Base-by-base conservation (phyloP, 2,797 vertebrate genomes). In the Sciurus vulgaris region DNA sequence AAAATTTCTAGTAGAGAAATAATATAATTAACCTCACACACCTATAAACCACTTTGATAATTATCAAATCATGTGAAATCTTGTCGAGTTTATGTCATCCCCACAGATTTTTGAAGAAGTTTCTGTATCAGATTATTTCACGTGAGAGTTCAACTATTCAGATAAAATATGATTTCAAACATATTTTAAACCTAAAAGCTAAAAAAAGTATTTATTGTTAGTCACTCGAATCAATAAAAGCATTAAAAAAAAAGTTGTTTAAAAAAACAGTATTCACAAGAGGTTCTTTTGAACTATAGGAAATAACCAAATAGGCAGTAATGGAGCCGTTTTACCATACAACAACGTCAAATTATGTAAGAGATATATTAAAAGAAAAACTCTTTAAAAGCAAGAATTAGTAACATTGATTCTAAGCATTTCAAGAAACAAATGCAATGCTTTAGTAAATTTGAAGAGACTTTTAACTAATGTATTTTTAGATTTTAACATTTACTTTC, bases 401-500 rank as follows among this genome's bases (percentile, higher is more conserved):
- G 51, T 28, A 70, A 79, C 5, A 41, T 49, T 14, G 69, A 44
- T 59, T 79, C 6, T 22, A 82, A 83, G 12, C 82, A 49, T 54
- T 94, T 24, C 26, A 67, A 69, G 28, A 77, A 28, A 91, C 93
- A 61, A 93, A 79, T 86, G 0, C 3, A 94, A 86, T 74, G 47
- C 89, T 96, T 97, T 96, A 97, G 86, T 91, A 97, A 86, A 92
- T 97, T 77, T 86, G 96, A 97, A 97, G 77, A 84, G 88, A 97
- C 20, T 65, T 85, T 97, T 96, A 93, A 82, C 67, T 96, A 89
- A 59, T 92, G 95, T 81, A 97, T 96, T 97, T 92, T 96, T 81
- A 97, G 96, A 97, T 97, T 98, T 98, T 98, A 98, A 94, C 77
- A 94, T 76, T 91, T 96, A 0, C 79, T 97, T 96, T 84, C 47